Percentiles rank a stretch among this genome's conserved stretches.
These are phyloP conservation scores for Esox masquinongy DNA, from an alignment of 2,797 vertebrate species.

Conservation along the genomic window DNA sequence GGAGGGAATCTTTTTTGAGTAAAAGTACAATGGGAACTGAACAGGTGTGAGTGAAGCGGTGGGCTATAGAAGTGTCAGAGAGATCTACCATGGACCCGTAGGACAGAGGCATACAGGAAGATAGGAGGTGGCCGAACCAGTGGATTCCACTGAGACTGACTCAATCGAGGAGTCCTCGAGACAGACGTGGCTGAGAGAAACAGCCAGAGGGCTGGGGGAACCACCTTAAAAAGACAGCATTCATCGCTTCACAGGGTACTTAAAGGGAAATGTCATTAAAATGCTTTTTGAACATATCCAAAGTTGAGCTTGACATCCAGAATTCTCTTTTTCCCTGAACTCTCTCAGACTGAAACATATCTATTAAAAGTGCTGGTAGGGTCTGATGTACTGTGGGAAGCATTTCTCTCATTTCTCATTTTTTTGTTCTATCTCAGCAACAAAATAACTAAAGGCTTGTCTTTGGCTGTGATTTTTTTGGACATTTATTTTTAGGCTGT, in stretches of 20 bases:
- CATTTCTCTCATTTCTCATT: background rate
- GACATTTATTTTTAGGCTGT: background rate
- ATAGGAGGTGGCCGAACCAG: background rate
- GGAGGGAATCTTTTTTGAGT: background rate
- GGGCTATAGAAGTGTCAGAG: background rate
- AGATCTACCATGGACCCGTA: background rate
- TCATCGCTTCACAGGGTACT: constrained; percentile 28
- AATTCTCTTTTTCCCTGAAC: background rate
- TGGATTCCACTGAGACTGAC: background rate
- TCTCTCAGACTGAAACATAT: background rate
- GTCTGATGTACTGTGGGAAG: background rate
- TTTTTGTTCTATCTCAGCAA: constrained; percentile 1
- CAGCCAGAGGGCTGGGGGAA: constrained; percentile 8
- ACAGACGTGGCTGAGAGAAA: background rate
- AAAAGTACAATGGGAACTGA: background rate
- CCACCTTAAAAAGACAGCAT: constrained; percentile 29
- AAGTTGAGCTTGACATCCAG: constrained; percentile 4
- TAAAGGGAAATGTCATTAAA: constrained; percentile 27
- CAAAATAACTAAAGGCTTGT: background rate
- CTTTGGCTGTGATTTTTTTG: background rate
- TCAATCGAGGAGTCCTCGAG: background rate
- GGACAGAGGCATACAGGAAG: background rate
- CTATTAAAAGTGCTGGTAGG: constrained; percentile 4
- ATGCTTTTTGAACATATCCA: constrained; percentile 12
- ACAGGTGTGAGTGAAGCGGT: background rate